Evolutionary conservation across 2,797 vertebrate species (phyloP).

Genomic region (Gallinago stenura): DNA sequence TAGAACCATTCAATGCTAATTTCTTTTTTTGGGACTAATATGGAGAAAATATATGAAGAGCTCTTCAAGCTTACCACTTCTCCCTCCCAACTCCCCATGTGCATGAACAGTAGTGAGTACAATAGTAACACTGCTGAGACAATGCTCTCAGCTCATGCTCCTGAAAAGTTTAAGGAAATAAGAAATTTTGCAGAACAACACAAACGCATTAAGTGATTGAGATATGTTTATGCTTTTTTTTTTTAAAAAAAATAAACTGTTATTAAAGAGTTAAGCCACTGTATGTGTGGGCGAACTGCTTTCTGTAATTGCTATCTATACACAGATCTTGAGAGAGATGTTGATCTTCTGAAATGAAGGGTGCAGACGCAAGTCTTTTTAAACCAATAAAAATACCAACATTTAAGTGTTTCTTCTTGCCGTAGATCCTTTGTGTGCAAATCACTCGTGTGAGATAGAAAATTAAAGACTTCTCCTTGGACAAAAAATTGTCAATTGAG

Average conservation of each 20-base stretch:
- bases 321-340: constrained; percentile 62
- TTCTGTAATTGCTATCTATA: constrained; percentile 76
- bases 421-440: constrained; percentile 73
- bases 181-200: background rate
- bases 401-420: constrained; percentile 41
- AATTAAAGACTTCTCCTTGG: constrained; percentile 75
- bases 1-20: background rate
- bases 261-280: constrained; percentile 66
- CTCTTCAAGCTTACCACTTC: background rate
- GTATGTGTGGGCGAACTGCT: constrained; percentile 70
- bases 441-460: constrained; percentile 67
- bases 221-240: background rate
- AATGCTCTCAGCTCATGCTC: background rate
- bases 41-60: background rate
- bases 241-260: constrained; percentile 51
- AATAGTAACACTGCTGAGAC: background rate
- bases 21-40: background rate
- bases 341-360: constrained; percentile 70
- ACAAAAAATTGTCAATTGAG: constrained; percentile 71
- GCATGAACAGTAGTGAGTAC: background rate
- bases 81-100: rapidly evolving
- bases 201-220: background rate
- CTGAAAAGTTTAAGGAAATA: background rate
- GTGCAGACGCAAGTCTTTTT: constrained; percentile 77
- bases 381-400: constrained; percentile 70